These are phyloP conservation scores for Dasysyrphus tricinctus DNA, from an alignment of 2,888 invertebrate species.

Conservation along the genomic window DNA sequence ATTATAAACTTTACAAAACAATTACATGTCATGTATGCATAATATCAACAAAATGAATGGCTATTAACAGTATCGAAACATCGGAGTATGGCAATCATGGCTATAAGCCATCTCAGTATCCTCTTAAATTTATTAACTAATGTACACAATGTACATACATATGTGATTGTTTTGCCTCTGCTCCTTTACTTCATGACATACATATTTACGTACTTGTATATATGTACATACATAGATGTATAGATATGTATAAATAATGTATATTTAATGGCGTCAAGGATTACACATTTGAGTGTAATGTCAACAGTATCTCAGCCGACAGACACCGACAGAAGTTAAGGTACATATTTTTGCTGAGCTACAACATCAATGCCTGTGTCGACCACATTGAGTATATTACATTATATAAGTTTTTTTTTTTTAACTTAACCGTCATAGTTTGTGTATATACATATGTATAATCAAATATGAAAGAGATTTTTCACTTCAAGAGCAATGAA, in stretches of 20 bases:
- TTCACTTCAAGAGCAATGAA: slow-evolving; percentile 22
- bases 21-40: too few species aligned
- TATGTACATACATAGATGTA: background rate
- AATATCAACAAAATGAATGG: too few species aligned
- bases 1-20: too few species aligned
- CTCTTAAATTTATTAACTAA: slow-evolving; percentile 55
- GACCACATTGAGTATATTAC: slow-evolving; percentile 10
- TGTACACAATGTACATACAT: background rate
- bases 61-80: background rate
- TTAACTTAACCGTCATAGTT: slow-evolving; percentile 19
- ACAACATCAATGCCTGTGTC: background rate
- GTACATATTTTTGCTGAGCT: background rate
- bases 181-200: slow-evolving; percentile 19
- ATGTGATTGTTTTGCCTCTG: slow-evolving; percentile 48
- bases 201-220: background rate
- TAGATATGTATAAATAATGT: slow-evolving; percentile 3
- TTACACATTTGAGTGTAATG: slow-evolving; percentile 56
- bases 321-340: background rate
- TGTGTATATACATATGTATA: slow-evolving; percentile 12
- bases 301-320: slow-evolving; percentile 45
- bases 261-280: slow-evolving; percentile 55
- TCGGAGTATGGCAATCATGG: background rate
- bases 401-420: slow-evolving; percentile 22
- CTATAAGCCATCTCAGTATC: slow-evolving; percentile 29
- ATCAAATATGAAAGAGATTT: slow-evolving; percentile 51